These are phyloP conservation scores for Jordanella pulchra DNA, from an alignment of 2,797 vertebrate genomes.

Conservation along the genomic window DNA sequence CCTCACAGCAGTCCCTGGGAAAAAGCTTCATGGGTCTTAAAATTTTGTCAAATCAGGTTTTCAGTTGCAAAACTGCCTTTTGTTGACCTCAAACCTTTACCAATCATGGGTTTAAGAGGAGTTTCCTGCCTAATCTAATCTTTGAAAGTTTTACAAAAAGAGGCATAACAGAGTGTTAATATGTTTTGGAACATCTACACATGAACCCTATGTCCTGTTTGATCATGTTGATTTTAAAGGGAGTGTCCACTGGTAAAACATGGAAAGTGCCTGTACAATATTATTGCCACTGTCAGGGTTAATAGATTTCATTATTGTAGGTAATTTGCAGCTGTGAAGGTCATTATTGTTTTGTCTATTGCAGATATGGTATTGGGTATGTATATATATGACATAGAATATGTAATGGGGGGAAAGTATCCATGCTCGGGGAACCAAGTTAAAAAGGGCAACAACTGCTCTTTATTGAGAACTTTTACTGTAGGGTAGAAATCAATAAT, in stretches of 20 bases:
- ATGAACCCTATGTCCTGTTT: conserved; percentile 68
- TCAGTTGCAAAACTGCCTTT: conserved; percentile 74
- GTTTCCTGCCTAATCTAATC: conserved; percentile 70
- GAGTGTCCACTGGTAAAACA: conserved; percentile 73
- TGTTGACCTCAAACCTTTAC: conserved; percentile 68
- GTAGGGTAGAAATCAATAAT: too few species aligned
- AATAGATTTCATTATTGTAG: conserved; percentile 65
- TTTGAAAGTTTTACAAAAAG: conserved; percentile 64
- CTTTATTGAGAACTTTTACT: too few species aligned
- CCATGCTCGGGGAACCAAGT: neutral
- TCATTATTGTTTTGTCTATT: conserved; percentile 57
- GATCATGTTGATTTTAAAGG: conserved; percentile 78
- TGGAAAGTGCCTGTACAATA: conserved; percentile 68
- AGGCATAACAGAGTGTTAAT: conserved; percentile 52
- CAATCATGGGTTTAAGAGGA: conserved; percentile 72
- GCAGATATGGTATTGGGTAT: conserved; percentile 1
- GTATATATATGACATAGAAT: conserved; percentile 14
- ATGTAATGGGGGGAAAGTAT: neutral
- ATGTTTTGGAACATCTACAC: conserved; percentile 72
- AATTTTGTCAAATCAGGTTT: conserved; percentile 76
- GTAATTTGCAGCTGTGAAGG: conserved; percentile 59
- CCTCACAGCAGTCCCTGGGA: conserved; percentile 70
- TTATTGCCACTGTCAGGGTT: conserved; percentile 69
- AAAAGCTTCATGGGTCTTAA: conserved; percentile 77
- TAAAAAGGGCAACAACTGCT: neutral